These are phyloP conservation scores for Neopelma chrysocephalum DNA, from an alignment of 2,797 vertebrate genomes.

Conservation along the genomic window DNA sequence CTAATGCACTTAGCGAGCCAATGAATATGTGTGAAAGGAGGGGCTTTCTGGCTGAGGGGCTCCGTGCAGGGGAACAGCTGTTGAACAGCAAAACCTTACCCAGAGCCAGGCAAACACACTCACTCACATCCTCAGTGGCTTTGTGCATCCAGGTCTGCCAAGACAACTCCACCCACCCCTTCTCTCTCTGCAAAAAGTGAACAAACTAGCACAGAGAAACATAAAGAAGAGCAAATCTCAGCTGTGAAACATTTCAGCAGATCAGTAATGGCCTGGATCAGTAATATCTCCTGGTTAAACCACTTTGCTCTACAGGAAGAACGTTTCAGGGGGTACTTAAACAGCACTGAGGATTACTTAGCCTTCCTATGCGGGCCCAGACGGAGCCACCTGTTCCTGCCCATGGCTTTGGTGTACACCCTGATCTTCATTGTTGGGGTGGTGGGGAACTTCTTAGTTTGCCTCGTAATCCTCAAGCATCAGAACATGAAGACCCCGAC, in stretches of 20 bases:
- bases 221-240: neutral
- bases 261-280: conserved; percentile 55
- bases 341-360: conserved; percentile 79
- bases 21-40: conserved; percentile 64
- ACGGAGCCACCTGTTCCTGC: conserved; percentile 74
- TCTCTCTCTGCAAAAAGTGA: neutral
- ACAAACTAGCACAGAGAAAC: neutral
- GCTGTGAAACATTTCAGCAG: neutral
- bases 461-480: conserved; percentile 78
- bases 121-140: neutral
- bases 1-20: conserved; percentile 60
- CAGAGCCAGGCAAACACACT: neutral
- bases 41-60: conserved; percentile 57
- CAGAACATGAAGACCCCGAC: conserved; percentile 77
- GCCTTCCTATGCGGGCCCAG: conserved; percentile 75
- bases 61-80: conserved; percentile 48
- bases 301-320: conserved; percentile 35
- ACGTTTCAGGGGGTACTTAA: conserved; percentile 52
- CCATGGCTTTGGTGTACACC: conserved; percentile 71
- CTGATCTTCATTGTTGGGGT: conserved; percentile 76
- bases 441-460: conserved; percentile 77
- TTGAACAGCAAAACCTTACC: neutral
- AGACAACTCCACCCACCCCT: neutral
- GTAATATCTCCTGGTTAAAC: conserved; percentile 61
- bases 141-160: neutral